Evolutionary conservation across 1,140 invertebrate species (phyloP).

Genomic region (Drosophila grimshawi): DNA sequence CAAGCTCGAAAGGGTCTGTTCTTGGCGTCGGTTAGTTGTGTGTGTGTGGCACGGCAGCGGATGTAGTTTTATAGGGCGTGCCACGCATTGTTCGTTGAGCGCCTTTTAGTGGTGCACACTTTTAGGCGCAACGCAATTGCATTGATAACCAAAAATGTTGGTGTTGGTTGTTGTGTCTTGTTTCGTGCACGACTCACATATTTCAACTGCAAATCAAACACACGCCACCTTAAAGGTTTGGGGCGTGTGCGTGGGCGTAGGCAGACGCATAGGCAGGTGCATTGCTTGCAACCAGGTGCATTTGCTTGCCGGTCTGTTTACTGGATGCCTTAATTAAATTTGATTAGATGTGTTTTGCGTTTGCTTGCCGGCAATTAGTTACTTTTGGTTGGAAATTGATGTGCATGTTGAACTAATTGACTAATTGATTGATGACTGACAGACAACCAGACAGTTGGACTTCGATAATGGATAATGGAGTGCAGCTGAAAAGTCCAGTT

Average conservation of each 20-base stretch:
- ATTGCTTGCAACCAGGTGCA: constrained; percentile 19
- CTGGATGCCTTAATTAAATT: constrained; percentile 81
- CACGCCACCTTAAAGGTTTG: constrained; percentile 50
- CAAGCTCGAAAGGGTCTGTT: constrained; percentile 21
- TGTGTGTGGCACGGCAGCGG: neutral
- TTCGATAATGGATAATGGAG: neutral
- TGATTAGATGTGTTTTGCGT: constrained; percentile 76
- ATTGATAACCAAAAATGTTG: constrained; percentile 70
- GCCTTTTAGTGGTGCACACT: constrained; percentile 68
- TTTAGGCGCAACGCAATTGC: constrained; percentile 70
- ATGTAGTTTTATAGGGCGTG: constrained; percentile 50
- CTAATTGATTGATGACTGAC: constrained; percentile 73
- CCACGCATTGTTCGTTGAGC: constrained; percentile 61
- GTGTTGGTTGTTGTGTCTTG: constrained; percentile 27
- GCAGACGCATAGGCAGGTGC: neutral
- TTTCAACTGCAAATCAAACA: constrained; percentile 76
- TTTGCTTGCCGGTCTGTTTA: constrained; percentile 53
- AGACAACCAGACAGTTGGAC: neutral
- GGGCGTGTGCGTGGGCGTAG: constrained; percentile 43
- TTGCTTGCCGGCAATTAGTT: constrained; percentile 75
- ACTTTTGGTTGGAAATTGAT: constrained; percentile 72
- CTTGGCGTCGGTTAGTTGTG: neutral
- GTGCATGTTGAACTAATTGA: constrained; percentile 72
- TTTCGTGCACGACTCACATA: constrained; percentile 69
- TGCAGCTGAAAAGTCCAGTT: constrained; percentile 4